Percentiles rank a stretch among this genome's conserved stretches.
Evolutionary conservation across 2,888 invertebrate species (phyloP).

Genomic region (Notocelia uddmanniana): DNA sequence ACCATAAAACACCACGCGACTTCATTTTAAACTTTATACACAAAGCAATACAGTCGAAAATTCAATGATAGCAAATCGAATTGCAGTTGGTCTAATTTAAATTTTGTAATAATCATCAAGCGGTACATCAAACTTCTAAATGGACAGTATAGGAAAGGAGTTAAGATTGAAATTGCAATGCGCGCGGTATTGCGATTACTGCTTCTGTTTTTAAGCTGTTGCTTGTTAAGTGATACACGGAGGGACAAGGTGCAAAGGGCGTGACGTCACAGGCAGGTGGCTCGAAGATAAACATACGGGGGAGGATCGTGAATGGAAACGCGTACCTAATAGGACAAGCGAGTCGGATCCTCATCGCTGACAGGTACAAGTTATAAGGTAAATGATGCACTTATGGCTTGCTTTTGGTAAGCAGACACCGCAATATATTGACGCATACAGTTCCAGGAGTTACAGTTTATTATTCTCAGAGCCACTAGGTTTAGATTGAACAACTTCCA

Average conservation of each 20-base stretch:
- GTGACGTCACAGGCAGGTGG: slow-evolving; percentile 55
- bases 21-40: neutral
- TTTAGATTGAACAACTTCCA: too few species aligned
- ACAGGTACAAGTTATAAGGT: too few species aligned
- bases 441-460: too few species aligned
- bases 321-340: neutral
- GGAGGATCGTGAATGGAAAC: neutral
- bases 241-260: slow-evolving; percentile 55
- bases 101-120: neutral
- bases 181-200: too few species aligned
- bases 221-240: slow-evolving; percentile 8
- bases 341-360: too few species aligned
- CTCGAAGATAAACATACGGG: slow-evolving; percentile 20
- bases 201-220: neutral
- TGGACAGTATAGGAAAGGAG: neutral
- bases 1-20: neutral
- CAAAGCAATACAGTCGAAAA: neutral
- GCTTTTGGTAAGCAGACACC: too few species aligned
- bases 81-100: neutral
- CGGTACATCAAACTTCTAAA: neutral
- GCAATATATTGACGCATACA: too few species aligned
- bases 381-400: too few species aligned
- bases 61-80: neutral
- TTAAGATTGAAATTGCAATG: neutral
- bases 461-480: too few species aligned